These are phyloP conservation scores for Isotomurus palustris DNA, from an alignment of 2,888 invertebrate genomes.

Conservation along the genomic window DNA sequence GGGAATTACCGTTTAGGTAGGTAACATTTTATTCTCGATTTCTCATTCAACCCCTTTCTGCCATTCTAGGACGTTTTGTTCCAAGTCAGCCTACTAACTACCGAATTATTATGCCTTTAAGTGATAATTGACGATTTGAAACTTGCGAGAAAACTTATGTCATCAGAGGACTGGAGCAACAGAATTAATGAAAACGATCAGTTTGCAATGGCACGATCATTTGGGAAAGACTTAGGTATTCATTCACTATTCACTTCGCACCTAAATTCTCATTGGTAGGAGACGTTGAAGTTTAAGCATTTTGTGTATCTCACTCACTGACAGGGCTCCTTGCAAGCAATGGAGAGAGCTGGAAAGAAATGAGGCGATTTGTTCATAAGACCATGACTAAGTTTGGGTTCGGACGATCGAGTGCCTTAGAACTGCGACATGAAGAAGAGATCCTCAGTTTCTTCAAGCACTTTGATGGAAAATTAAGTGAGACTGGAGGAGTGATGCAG, in stretches of 20 bases:
- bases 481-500: slow-evolving; percentile 11
- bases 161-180: slow-evolving; percentile 35
- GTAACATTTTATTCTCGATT: neutral
- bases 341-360: slow-evolving; percentile 38
- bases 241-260: too few relatives aligned
- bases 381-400: slow-evolving; percentile 29
- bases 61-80: neutral
- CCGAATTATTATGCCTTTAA: neutral
- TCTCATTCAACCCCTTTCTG: neutral
- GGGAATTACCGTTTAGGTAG: slow-evolving; percentile 24
- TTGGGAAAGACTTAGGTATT: slow-evolving; percentile 25
- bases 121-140: slow-evolving; percentile 31
- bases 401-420: slow-evolving; percentile 29
- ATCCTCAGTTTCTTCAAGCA: slow-evolving; percentile 30
- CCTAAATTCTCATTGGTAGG: neutral
- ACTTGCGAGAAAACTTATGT: slow-evolving; percentile 24
- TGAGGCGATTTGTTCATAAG: slow-evolving; percentile 35
- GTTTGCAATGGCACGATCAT: slow-evolving; percentile 25
- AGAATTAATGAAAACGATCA: slow-evolving; percentile 23
- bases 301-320: too few relatives aligned
- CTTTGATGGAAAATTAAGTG: slow-evolving; percentile 23
- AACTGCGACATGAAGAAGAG: slow-evolving; percentile 36
- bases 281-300: neutral
- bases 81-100: too few relatives aligned
- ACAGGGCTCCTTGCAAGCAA: slow-evolving; percentile 28